Evolutionary conservation across 2,113 vertebrate genomes (phyloP).

Genomic region (Ciconia stormi): DNA sequence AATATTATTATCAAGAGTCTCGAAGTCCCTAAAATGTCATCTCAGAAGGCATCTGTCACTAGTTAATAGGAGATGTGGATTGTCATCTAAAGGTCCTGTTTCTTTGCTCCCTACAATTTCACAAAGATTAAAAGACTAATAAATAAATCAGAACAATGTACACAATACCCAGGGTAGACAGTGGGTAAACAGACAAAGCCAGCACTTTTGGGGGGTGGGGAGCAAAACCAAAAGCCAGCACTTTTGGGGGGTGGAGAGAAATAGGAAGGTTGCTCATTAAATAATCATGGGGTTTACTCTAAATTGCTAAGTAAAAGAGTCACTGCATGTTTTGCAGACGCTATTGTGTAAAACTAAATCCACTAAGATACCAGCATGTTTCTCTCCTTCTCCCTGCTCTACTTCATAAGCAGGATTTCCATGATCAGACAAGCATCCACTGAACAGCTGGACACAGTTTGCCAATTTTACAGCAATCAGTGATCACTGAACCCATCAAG

Average conservation of each 20-base stretch:
- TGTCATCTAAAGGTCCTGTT: background rate
- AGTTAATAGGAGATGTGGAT: background rate
- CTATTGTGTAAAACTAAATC: constrained; percentile 10
- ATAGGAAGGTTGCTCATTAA: constrained; percentile 24
- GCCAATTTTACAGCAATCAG: constrained; percentile 45
- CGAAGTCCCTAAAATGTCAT: constrained; percentile 17
- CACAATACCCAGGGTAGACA: background rate
- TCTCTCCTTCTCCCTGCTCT: background rate
- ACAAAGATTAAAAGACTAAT: background rate
- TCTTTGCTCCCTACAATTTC: background rate
- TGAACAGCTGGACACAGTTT: constrained; percentile 59
- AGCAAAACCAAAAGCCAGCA: background rate
- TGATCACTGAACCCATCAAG: constrained; percentile 57
- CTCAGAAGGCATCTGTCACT: constrained; percentile 21
- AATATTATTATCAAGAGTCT: background rate
- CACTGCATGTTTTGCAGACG: constrained; percentile 29
- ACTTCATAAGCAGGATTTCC: constrained; percentile 38
- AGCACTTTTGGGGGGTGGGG: background rate
- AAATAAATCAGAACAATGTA: background rate
- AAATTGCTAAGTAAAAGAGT: constrained; percentile 24
- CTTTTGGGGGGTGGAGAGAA: background rate
- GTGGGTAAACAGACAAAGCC: background rate
- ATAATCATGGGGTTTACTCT: constrained; percentile 5
- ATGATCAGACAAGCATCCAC: constrained; percentile 40
- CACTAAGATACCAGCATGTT: constrained; percentile 9